Percentiles rank a stretch among this genome's conserved stretches.
phyloP scores from a whole-genome alignment of 1,140 invertebrate species.

The Ceratina japonica region DNA sequence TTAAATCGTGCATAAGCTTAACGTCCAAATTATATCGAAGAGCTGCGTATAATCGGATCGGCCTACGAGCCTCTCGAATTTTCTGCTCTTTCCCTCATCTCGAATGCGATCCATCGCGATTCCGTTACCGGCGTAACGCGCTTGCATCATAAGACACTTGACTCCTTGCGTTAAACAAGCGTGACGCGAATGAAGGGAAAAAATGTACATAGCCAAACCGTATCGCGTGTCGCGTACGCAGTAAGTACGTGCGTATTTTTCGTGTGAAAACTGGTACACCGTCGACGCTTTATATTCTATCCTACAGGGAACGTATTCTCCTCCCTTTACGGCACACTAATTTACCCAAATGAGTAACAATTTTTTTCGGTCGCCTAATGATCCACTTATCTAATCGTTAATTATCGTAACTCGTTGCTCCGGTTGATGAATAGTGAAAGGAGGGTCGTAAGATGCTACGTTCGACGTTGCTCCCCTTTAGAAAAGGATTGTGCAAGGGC shows the following conservation, averaged over 20 bases:
- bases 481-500: not conserved
- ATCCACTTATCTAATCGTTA: not conserved
- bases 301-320: not conserved
- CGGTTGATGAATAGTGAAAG: slow-evolving; percentile 4
- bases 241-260: slow-evolving; percentile 45
- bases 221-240: slow-evolving; percentile 36
- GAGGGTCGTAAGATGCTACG: not conserved
- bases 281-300: not conserved
- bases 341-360: too few species aligned
- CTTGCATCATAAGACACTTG: slow-evolving; percentile 32
- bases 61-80: not conserved
- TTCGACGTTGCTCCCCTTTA: not conserved
- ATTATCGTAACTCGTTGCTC: not conserved
- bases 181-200: not conserved
- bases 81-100: not conserved
- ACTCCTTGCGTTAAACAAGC: slow-evolving; percentile 21
- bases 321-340: not conserved
- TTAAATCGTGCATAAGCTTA: too few species aligned
- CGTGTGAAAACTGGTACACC: slow-evolving; percentile 13
- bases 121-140: slow-evolving; percentile 20
- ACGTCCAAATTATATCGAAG: too few species aligned
- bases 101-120: slow-evolving; percentile 21
- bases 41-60: too few species aligned
- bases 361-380: not conserved
- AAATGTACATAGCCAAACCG: not conserved